Evolutionary conservation across 2,113 vertebrate genomes (phyloP).

Genomic region (Galemys pyrenaicus): DNA sequence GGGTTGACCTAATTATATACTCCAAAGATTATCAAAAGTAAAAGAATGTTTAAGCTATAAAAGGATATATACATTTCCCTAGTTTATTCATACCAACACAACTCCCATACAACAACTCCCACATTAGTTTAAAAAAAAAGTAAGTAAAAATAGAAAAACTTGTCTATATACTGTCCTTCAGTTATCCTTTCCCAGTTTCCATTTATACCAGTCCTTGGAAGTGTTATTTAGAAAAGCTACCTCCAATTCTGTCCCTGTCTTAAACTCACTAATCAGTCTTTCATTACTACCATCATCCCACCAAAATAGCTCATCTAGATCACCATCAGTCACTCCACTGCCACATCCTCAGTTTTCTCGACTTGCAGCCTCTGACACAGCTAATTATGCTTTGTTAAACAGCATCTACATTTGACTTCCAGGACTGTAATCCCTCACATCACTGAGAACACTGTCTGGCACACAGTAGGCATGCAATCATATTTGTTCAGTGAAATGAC

Average conservation of each 20-base stretch:
- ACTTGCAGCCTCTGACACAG: neutral
- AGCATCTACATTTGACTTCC: neutral
- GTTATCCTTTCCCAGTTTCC: neutral
- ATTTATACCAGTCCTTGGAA: neutral
- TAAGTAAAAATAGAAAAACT: neutral
- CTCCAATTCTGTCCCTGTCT: neutral
- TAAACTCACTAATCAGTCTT: conserved; percentile 31
- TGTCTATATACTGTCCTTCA: neutral
- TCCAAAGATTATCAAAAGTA: neutral
- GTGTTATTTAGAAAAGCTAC: neutral
- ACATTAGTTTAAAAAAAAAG: neutral
- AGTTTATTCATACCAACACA: neutral
- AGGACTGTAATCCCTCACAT: neutral
- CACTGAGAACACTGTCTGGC: neutral
- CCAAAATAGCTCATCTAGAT: conserved; percentile 34
- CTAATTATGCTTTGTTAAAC: neutral
- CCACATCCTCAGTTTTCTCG: neutral
- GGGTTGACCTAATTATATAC: neutral
- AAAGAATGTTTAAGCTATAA: neutral
- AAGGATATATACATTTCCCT: neutral
- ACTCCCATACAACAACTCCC: neutral
- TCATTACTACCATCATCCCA: neutral
- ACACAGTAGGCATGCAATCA: neutral
- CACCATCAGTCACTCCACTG: neutral
- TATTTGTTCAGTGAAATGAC: neutral